Conservation (phyloP, 2,113 vertebrate species). For the Mormyrus lacerda region DNA sequence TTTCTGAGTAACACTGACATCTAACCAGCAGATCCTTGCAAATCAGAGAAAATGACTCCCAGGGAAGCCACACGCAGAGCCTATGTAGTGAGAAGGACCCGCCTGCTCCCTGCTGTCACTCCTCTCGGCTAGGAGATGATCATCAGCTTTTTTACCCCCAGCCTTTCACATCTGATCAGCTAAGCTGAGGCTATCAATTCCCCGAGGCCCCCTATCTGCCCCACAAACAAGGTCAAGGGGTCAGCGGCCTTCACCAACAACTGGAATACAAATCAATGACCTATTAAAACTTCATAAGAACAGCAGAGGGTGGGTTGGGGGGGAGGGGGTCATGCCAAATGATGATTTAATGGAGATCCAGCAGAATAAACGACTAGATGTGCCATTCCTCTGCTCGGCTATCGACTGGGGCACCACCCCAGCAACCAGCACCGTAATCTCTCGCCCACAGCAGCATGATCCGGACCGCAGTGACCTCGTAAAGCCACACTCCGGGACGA, state of each 20-base stretch:
- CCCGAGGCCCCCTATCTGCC: background rate
- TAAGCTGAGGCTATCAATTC: conserved; percentile 39
- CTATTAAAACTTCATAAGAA: conserved; percentile 57
- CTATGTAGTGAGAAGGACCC: background rate
- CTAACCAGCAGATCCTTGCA: background rate
- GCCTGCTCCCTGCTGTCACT: conserved; percentile 18
- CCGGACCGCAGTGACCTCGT: background rate
- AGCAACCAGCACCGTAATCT: background rate
- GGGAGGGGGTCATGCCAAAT: conserved; percentile 17
- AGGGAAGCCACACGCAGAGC: background rate
- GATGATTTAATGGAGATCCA: conserved; percentile 52
- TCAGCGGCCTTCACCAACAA: conserved; percentile 36
- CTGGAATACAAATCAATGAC: conserved; percentile 57
- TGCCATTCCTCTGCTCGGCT: background rate
- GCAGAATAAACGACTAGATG: conserved; percentile 44
- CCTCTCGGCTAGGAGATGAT: conserved; percentile 1
- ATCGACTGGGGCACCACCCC: background rate
- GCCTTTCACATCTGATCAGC: background rate
- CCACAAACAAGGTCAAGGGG: conserved; percentile 38
- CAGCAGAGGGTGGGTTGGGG: conserved; percentile 13
- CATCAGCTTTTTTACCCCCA: background rate
- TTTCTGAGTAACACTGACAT: conserved; percentile 30
- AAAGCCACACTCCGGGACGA: background rate
- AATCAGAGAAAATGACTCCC: background rate
- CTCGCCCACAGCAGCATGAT: background rate